Percentiles rank a stretch among this genome's conserved stretches.
Evolutionary conservation across 2,888 invertebrate species (phyloP).

Genomic region (Oithona nana): DNA sequence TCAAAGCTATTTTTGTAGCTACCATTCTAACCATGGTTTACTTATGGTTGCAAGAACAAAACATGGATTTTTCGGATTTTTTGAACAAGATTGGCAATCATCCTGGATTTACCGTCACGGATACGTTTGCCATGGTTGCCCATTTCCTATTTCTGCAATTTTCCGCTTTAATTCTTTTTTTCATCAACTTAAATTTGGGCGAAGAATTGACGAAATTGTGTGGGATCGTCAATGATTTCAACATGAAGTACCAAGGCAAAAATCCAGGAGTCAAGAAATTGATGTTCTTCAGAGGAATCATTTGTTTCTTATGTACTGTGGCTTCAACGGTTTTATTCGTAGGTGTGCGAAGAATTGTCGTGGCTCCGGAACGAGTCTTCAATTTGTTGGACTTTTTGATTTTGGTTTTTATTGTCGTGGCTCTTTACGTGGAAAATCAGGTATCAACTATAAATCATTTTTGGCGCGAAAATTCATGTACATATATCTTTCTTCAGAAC

Average conservation of each 20-base stretch:
- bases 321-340: not conserved
- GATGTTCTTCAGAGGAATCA: not conserved
- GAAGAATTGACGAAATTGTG: not conserved
- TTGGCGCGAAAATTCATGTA: not conserved
- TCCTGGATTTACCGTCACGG: not conserved
- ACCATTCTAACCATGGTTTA: not conserved
- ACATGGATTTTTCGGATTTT: not conserved
- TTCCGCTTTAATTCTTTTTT: not conserved
- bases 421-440: conserved; percentile 2
- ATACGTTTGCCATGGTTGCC: not conserved
- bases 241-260: not conserved
- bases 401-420: not conserved
- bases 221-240: not conserved
- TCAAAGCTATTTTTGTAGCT: not conserved
- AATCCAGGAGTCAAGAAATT: not conserved
- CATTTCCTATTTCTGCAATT: not conserved
- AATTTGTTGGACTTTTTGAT: not conserved
- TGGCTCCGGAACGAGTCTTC: not conserved
- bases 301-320: not conserved
- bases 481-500: not conserved
- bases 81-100: not conserved
- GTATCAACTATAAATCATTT: not conserved
- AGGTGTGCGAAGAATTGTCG: not conserved
- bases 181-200: not conserved
- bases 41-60: not conserved